These are phyloP conservation scores for Euphonia xanthogaster DNA, from an alignment of 2,797 vertebrate genomes.

Conservation along the genomic window DNA sequence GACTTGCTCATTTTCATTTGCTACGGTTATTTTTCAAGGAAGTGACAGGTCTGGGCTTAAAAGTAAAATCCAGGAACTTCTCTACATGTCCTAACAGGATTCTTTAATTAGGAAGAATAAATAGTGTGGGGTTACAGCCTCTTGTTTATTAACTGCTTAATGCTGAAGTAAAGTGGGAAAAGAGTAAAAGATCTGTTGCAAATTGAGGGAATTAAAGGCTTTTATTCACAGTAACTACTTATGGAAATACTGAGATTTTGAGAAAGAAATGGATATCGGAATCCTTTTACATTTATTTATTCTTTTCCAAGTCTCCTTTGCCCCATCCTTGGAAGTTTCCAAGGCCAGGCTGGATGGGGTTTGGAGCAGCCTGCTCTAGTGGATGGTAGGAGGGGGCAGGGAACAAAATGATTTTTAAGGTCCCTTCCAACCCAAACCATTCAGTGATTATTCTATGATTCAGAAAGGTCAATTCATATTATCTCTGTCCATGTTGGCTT, in stretches of 20 bases:
- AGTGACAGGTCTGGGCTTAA: constrained; percentile 3
- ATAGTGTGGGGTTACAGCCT: background rate
- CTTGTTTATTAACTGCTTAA: background rate
- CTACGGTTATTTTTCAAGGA: constrained; percentile 1
- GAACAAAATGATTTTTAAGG: background rate
- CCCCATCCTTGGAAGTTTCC: background rate
- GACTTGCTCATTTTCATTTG: background rate
- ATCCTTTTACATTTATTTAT: background rate
- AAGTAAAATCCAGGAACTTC: background rate
- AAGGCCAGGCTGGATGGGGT: background rate
- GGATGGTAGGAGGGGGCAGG: background rate
- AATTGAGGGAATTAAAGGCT: background rate
- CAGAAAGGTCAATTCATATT: background rate
- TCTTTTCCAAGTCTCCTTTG: background rate
- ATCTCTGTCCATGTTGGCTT: background rate
- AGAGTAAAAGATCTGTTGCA: background rate
- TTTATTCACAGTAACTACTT: background rate
- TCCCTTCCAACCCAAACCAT: background rate
- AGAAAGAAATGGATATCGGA: background rate
- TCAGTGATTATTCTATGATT: background rate
- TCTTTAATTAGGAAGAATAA: constrained; percentile 1
- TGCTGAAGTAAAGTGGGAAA: background rate
- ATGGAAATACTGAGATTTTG: background rate
- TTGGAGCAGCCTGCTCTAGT: background rate
- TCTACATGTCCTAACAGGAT: background rate